Evolutionary conservation across 2,113 vertebrate genomes (phyloP).

Genomic region (Sinocyclocheilus anshuiensis): DNA sequence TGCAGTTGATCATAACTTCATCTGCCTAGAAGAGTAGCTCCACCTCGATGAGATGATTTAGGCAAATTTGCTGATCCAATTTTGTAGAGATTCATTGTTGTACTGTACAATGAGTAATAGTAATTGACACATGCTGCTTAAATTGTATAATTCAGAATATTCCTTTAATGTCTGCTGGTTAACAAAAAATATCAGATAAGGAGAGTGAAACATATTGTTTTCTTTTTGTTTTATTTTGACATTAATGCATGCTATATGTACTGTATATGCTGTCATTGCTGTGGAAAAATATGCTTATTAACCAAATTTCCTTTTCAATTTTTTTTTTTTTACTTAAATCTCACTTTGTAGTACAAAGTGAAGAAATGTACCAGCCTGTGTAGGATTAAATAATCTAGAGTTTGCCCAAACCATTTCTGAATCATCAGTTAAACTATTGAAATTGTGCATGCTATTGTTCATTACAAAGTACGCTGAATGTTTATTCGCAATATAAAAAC

Average conservation of each 20-base stretch:
- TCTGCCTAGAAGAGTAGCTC: not conserved
- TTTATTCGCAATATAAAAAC: no score
- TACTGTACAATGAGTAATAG: not conserved
- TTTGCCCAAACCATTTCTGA: no score
- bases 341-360: not conserved
- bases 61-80: not conserved
- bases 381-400: no score
- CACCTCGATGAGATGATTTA: not conserved
- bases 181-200: not conserved
- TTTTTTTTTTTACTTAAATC: not conserved
- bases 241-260: not conserved
- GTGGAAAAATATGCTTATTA: no score
- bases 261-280: no score
- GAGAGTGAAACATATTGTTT: not conserved
- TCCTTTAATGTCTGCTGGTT: not conserved
- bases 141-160: not conserved
- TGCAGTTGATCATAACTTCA: not conserved
- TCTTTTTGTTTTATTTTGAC: no score
- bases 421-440: no score
- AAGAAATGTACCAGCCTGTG: no score
- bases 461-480: no score
- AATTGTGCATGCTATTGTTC: no score
- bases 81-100: not conserved
- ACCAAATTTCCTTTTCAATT: not conserved
- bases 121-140: not conserved